Base-by-base conservation (phyloP, 2,888 invertebrate species). In the Ptycholaimellus sp. region DNA sequence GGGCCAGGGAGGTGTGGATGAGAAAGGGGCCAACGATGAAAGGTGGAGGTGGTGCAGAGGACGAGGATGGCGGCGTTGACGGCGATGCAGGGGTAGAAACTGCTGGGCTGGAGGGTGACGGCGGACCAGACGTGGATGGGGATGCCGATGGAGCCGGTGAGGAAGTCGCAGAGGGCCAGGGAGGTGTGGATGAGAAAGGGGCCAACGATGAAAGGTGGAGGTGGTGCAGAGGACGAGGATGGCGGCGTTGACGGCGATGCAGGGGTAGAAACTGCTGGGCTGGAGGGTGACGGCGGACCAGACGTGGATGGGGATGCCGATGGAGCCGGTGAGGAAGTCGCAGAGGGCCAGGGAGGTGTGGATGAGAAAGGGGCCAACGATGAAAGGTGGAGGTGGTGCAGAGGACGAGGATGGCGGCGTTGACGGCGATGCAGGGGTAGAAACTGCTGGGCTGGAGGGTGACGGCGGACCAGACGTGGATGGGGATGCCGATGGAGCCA, bases 301-400 rank as follows among this genome's bases (percentile, higher is more conserved):
- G n/a, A n/a, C n/a, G n/a, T n/a, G n/a, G n/a, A n/a, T n/a, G n/a
- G n/a, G n/a, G n/a, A n/a, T n/a, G n/a, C n/a, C n/a, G n/a, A n/a
- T n/a, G n/a, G n/a, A n/a, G n/a, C n/a, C n/a, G n/a, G n/a, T n/a
- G n/a, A n/a, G n/a, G n/a, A n/a, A 30, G 30, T 47, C 47, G 40
- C 54, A 54, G 36, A 54, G 55, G 20, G 51, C 52, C 27, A 53
- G 40, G 40, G 50, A 45, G 39, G 51, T 54, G 44, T 54, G 53
- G 35, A 56, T 34, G n/a, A 54, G 52, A 25, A 54, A 54, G 28
- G 50, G 51, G 20, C 56, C 38, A 46, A 54, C 46, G n/a, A 39
- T 55, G 55, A 40, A 56, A 52, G 6, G 52, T 54, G 31, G 49
- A 49, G 27, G 56, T 48, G 6, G 55, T 55, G 38, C 55, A 55